Evolutionary conservation across 2,797 vertebrate species (phyloP).

Genomic region (Graptemys geographica): DNA sequence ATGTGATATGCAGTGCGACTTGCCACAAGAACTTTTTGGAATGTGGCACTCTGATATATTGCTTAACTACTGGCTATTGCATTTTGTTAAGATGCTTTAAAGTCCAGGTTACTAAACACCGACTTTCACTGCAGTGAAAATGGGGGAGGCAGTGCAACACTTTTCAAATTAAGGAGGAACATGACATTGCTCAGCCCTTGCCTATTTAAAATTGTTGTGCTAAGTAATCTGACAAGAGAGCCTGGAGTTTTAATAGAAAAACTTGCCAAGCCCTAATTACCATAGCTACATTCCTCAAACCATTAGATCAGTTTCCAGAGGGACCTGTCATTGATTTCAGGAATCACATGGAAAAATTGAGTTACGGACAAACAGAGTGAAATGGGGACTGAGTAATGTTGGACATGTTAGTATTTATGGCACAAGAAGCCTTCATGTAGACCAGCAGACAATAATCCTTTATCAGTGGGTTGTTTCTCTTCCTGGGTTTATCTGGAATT

Average conservation of each 20-base stretch:
- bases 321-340: constrained; percentile 79
- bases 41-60: accelerated
- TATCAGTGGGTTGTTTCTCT: background rate
- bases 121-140: background rate
- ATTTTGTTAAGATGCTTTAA: background rate
- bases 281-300: constrained; percentile 77
- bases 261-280: constrained; percentile 76
- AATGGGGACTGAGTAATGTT: background rate
- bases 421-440: background rate
- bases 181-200: constrained; percentile 28
- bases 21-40: background rate
- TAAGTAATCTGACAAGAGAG: constrained; percentile 53
- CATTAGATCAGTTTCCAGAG: constrained; percentile 85
- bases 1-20: background rate
- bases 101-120: background rate
- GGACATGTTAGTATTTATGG: background rate
- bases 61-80: background rate
- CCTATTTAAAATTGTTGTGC: constrained; percentile 65
- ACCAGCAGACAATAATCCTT: accelerated
- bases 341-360: constrained; percentile 83
- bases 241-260: constrained; percentile 73
- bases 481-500: background rate
- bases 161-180: constrained; percentile 49
- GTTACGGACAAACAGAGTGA: constrained; percentile 48
- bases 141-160: constrained; percentile 18